These are phyloP conservation scores for Oreochromis mossambicus DNA, from an alignment of 2,797 vertebrate genomes.

Conservation along the genomic window DNA sequence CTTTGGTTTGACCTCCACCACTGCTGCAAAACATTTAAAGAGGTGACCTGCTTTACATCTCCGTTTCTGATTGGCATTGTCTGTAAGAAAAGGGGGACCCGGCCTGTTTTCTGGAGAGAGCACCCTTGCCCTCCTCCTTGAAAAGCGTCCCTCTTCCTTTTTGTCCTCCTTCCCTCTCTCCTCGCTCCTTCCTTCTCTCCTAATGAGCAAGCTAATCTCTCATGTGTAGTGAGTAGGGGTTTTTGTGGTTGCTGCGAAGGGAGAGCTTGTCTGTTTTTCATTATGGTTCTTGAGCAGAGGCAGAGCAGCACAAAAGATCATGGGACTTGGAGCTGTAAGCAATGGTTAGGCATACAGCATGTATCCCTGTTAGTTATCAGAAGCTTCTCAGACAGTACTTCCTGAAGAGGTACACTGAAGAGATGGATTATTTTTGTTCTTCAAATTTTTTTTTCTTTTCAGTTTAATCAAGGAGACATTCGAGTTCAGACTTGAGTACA, in stretches of 20 bases:
- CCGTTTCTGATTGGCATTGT: conserved; percentile 2
- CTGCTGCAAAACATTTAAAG: conserved; percentile 17
- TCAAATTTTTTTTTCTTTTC: not conserved
- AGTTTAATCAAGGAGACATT: not conserved
- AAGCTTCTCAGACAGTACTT: conserved; percentile 19
- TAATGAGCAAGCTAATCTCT: conserved; percentile 72
- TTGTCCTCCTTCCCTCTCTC: conserved; percentile 17
- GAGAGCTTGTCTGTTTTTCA: conserved; percentile 69
- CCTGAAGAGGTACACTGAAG: not conserved
- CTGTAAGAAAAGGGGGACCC: not conserved
- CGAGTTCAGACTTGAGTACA: not conserved
- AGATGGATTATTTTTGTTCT: not conserved
- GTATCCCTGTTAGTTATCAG: conserved; percentile 24
- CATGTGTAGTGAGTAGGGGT: conserved; percentile 58
- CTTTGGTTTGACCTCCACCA: not conserved
- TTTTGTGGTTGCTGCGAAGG: conserved; percentile 62
- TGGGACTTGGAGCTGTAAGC: conserved; percentile 37
- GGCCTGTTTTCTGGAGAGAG: conserved; percentile 14
- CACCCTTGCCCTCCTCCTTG: conserved; percentile 37
- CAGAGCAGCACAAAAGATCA: conserved; percentile 56
- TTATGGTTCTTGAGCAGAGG: conserved; percentile 55
- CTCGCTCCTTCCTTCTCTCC: conserved; percentile 47
- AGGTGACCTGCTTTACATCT: conserved; percentile 2
- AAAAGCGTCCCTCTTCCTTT: conserved; percentile 30
- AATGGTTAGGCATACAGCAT: conserved; percentile 14